These are phyloP conservation scores for Tiaroga cobitis DNA, from an alignment of 2,797 vertebrate genomes.

Conservation along the genomic window DNA sequence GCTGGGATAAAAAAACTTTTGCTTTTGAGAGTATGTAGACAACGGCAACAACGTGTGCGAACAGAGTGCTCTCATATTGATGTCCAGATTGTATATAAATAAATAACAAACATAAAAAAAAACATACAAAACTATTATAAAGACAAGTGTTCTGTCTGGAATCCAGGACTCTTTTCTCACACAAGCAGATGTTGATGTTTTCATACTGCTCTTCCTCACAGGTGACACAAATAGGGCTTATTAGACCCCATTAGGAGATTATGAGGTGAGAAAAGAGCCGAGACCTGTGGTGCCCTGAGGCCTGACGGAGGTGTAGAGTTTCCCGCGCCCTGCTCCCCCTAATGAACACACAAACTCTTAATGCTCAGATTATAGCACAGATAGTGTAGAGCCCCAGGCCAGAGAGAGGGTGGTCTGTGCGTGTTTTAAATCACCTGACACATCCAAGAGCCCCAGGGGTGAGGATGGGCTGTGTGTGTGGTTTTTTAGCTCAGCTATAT, in stretches of 20 bases:
- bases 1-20: background rate
- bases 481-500: background rate
- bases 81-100: slow-evolving; percentile 6
- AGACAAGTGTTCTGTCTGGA: background rate
- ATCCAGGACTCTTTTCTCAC: slow-evolving; percentile 51
- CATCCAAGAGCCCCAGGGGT: slow-evolving; percentile 91
- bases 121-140: background rate
- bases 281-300: slow-evolving; percentile 69
- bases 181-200: slow-evolving; percentile 24
- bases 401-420: slow-evolving; percentile 43
- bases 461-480: slow-evolving; percentile 84
- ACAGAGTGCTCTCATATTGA: background rate
- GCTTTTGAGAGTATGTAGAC: background rate
- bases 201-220: slow-evolving; percentile 45
- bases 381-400: slow-evolving; percentile 42
- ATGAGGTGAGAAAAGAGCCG: slow-evolving; percentile 74
- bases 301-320: slow-evolving; percentile 63
- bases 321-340: slow-evolving; percentile 11
- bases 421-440: slow-evolving; percentile 86
- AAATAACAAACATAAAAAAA: background rate
- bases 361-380: slow-evolving; percentile 50
- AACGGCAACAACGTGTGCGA: background rate
- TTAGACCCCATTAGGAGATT: slow-evolving; percentile 80
- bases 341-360: slow-evolving; percentile 43
- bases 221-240: slow-evolving; percentile 78